Conservation (phyloP, 2,797 vertebrate species). For the Pangasius krempfi region DNA sequence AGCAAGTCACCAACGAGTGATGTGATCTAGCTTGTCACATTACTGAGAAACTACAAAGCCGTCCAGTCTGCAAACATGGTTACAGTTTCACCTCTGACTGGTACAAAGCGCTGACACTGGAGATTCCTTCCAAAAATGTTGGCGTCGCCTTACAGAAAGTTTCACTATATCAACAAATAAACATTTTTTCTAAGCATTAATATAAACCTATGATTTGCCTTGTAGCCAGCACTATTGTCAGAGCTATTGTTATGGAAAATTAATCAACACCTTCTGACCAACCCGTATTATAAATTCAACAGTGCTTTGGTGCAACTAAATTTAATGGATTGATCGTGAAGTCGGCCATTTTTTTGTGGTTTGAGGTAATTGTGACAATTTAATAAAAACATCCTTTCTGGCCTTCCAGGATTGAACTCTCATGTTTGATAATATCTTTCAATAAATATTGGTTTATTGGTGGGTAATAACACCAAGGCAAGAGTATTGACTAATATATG, state of each 20-base stretch:
- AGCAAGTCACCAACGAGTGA: background rate
- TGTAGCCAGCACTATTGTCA: background rate
- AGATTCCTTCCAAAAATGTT: background rate
- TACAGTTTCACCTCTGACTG: background rate
- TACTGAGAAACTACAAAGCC: background rate
- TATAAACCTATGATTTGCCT: background rate
- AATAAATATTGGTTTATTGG: background rate
- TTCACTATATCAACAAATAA: background rate
- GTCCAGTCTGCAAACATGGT: background rate
- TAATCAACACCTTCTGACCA: background rate
- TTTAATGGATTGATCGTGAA: background rate
- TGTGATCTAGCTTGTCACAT: background rate
- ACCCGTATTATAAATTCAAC: background rate
- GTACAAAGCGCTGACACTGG: background rate
- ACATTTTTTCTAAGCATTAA: background rate
- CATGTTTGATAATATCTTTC: conserved; percentile 1
- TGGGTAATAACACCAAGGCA: conserved; percentile 4
- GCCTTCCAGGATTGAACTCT: conserved; percentile 25
- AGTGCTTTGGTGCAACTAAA: background rate
- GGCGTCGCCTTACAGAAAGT: background rate
- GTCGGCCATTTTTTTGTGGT: conserved; percentile 27
- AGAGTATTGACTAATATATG: conserved; percentile 1
- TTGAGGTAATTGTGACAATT: background rate
- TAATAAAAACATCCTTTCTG: conserved; percentile 9
- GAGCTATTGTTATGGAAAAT: background rate